phyloP scores from a whole-genome alignment of 2,888 invertebrate genomes.

The Priocnemis perturbator region DNA sequence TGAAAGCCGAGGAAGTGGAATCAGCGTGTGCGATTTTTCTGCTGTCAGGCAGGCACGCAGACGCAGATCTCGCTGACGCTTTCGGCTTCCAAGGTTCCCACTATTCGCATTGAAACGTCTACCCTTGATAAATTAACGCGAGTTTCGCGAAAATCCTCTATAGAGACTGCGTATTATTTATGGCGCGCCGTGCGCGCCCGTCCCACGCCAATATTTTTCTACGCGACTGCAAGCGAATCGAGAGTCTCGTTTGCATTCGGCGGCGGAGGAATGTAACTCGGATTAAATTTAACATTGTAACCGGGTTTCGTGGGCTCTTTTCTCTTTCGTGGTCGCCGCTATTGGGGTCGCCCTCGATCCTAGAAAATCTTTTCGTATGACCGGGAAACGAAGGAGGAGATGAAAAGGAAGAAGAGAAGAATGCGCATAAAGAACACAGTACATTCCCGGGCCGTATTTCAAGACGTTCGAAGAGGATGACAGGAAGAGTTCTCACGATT shows the following conservation, averaged over 20 bases:
- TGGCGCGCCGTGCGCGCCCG: too few relatives aligned
- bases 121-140: too few relatives aligned
- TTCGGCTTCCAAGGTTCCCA: too few relatives aligned
- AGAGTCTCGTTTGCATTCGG: too few relatives aligned
- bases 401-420: not conserved
- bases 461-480: not conserved
- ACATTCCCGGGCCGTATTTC: not conserved
- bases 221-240: too few relatives aligned
- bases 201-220: too few relatives aligned
- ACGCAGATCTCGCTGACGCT: not conserved
- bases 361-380: conserved; percentile 39
- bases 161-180: too few relatives aligned
- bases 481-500: too few relatives aligned
- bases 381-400: conserved; percentile 11
- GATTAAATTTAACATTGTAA: conserved; percentile 28
- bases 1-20: conserved; percentile 8
- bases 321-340: conserved; percentile 4
- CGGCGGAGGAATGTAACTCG: not conserved
- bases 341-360: conserved; percentile 21
- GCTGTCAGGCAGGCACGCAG: conserved; percentile 35
- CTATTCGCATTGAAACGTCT: too few relatives aligned
- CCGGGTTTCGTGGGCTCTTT: conserved; percentile 28
- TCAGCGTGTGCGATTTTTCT: conserved; percentile 40
- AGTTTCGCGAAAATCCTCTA: too few relatives aligned
- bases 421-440: conserved; percentile 1